A percentile compares a stretch with the other conserved stretches of the same genome.
phyloP scores from a whole-genome alignment of 2,113 vertebrate species.

The Struthidea cinerea region DNA sequence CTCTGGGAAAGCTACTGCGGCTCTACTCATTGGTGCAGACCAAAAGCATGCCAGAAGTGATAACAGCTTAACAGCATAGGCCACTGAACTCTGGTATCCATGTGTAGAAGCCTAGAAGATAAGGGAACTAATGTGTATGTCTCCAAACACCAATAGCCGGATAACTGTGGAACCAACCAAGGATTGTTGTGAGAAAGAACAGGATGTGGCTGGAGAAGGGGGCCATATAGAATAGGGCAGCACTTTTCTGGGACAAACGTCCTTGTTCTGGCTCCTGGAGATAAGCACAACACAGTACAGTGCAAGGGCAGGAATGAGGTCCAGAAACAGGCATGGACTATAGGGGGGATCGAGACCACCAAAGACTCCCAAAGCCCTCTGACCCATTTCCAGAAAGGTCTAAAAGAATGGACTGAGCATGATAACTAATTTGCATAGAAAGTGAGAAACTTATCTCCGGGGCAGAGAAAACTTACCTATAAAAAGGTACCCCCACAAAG shows the following conservation, averaged over 20 bases:
- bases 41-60: background rate
- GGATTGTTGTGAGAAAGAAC: background rate
- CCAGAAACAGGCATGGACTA: background rate
- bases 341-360: background rate
- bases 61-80: background rate
- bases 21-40: background rate
- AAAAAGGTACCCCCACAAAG: background rate
- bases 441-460: background rate
- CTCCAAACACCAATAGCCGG: background rate
- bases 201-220: background rate
- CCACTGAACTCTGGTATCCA: background rate
- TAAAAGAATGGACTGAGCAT: background rate
- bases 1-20: background rate
- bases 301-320: background rate
- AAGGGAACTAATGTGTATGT: background rate
- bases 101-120: background rate
- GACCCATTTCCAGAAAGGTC: background rate
- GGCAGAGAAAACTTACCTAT: background rate
- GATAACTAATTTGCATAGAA: background rate
- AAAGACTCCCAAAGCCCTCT: background rate
- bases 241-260: background rate
- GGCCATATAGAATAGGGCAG: background rate
- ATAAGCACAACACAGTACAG: background rate
- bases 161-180: background rate
- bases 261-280: background rate